Percentiles rank a stretch among this genome's conserved stretches.
These are phyloP conservation scores for Microcebus murinus DNA, from an alignment of 2,113 vertebrate species.

Conservation along the genomic window DNA sequence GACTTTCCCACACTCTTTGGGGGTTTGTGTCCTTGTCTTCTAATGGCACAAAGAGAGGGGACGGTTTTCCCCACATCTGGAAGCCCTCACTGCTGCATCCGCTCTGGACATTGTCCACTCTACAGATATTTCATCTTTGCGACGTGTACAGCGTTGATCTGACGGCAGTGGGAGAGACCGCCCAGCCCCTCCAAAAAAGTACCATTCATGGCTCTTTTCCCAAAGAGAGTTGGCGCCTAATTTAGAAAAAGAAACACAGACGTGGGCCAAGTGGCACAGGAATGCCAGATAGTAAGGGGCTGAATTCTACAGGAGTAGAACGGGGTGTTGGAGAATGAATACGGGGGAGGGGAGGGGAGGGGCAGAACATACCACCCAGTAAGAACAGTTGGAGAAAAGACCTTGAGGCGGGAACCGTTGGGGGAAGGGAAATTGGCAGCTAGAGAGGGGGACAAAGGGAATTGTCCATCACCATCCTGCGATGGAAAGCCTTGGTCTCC, in stretches of 20 bases:
- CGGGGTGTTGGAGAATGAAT: not conserved
- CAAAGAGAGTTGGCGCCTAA: not conserved
- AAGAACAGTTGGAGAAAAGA: not conserved
- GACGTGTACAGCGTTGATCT: not conserved
- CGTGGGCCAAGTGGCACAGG: not conserved
- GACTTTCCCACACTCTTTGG: not conserved
- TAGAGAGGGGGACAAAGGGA: not conserved
- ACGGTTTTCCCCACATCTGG: rapidly evolving
- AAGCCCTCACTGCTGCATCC: not conserved
- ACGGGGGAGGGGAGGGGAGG: no score
- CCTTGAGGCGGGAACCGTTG: no score
- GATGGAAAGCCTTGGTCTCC: not conserved
- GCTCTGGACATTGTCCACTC: not conserved
- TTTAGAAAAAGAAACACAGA: not conserved
- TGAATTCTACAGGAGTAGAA: not conserved
- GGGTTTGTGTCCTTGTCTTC: not conserved
- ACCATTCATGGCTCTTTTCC: not conserved
- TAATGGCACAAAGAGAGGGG: not conserved
- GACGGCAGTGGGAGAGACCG: not conserved
- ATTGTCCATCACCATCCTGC: rapidly evolving
- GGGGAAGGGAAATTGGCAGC: not conserved
- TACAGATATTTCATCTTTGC: rapidly evolving
- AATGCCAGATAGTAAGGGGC: not conserved
- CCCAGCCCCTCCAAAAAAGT: not conserved
- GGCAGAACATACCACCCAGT: rapidly evolving